phyloP scores from a whole-genome alignment of 2,113 vertebrate genomes.

The Epinephelus moara region DNA sequence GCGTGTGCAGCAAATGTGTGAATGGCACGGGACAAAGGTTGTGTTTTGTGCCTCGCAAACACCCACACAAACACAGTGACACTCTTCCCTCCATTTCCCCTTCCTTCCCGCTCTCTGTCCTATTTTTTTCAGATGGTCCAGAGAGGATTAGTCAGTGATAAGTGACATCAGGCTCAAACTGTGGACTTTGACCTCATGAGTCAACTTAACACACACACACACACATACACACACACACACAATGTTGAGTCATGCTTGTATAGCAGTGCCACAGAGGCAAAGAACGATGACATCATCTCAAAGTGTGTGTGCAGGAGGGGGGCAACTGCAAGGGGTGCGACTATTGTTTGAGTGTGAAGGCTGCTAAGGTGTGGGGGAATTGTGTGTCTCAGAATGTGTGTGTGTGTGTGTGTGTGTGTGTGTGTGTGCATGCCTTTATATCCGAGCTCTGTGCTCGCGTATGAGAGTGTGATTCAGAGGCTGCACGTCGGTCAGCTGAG shows the following conservation, averaged over 20 bases:
- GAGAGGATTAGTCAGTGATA: slow-evolving; percentile 69
- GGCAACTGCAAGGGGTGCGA: background rate
- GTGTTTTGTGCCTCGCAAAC: slow-evolving; percentile 12
- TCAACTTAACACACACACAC: slow-evolving; percentile 34
- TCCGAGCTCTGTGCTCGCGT: slow-evolving; percentile 11
- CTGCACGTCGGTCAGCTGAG: background rate
- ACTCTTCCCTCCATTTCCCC: slow-evolving; percentile 44
- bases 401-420: slow-evolving; percentile 12
- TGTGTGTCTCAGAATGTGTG: slow-evolving; percentile 5
- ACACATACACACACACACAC: slow-evolving; percentile 1
- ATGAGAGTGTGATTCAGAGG: slow-evolving; percentile 59
- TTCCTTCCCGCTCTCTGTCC: slow-evolving; percentile 23
- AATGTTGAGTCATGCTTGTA: slow-evolving; percentile 63
- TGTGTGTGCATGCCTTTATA: slow-evolving; percentile 31
- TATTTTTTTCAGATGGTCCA: slow-evolving; percentile 38
- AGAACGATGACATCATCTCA: slow-evolving; percentile 68
- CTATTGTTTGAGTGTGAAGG: slow-evolving; percentile 37
- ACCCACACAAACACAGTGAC: slow-evolving; percentile 22
- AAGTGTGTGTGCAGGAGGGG: slow-evolving; percentile 35
- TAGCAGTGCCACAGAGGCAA: slow-evolving; percentile 44
- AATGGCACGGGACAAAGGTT: slow-evolving; percentile 43
- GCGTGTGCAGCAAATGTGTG: slow-evolving; percentile 36
- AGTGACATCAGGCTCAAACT: slow-evolving; percentile 70
- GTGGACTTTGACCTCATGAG: slow-evolving; percentile 64
- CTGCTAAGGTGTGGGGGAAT: slow-evolving; percentile 20